Evolutionary conservation across 2,113 vertebrate species (phyloP).

Genomic region (Chunga burmeisteri): DNA sequence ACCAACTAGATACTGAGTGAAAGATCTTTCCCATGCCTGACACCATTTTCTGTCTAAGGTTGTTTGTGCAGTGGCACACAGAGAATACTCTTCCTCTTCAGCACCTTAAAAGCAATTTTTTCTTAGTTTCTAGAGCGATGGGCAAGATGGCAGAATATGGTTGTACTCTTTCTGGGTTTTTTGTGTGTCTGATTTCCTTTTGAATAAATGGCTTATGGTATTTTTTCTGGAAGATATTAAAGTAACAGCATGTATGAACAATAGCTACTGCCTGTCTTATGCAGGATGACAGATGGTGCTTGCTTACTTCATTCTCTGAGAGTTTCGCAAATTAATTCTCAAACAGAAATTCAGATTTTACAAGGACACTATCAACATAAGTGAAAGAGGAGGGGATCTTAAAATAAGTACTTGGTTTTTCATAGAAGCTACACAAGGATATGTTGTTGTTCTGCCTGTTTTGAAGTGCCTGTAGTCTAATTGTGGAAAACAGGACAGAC

Average conservation of each 20-base stretch:
- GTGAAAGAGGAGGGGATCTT: neutral
- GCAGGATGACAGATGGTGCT: neutral
- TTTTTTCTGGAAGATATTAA: neutral
- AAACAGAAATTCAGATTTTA: neutral
- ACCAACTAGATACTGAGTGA: neutral
- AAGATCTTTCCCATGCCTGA: neutral
- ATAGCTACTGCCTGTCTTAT: neutral
- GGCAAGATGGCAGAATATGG: neutral
- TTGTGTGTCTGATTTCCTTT: neutral
- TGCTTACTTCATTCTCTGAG: neutral
- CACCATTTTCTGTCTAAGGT: neutral
- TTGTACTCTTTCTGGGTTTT: neutral
- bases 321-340: neutral
- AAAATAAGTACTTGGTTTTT: neutral
- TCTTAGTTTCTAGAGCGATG: neutral
- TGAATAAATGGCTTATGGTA: neutral
- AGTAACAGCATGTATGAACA: neutral
- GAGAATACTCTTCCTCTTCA: neutral
- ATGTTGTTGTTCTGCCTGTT: neutral
- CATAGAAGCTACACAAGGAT: neutral
- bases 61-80: neutral
- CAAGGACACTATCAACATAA: neutral
- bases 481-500: neutral
- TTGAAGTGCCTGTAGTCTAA: neutral
- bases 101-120: neutral